These are phyloP conservation scores for Excalfactoria chinensis DNA, from an alignment of 2,113 vertebrate genomes.

Conservation along the genomic window DNA sequence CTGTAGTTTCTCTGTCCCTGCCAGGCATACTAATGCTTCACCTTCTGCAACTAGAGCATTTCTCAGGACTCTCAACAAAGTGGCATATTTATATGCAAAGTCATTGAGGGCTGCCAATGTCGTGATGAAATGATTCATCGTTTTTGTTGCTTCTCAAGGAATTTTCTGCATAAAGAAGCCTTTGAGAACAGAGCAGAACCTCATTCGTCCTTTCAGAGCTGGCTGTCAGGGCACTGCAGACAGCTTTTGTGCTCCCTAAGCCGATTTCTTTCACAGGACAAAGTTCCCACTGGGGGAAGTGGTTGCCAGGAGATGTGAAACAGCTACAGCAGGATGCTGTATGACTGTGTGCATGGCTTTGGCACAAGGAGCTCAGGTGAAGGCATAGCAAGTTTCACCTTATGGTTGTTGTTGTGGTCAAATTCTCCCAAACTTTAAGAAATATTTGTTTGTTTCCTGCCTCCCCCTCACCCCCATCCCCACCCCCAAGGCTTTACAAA, in stretches of 20 bases:
- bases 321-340: conserved; percentile 44
- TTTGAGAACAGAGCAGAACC: conserved; percentile 68
- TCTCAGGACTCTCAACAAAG: conserved; percentile 71
- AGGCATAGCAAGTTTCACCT: background rate
- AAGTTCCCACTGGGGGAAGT: conserved; percentile 62
- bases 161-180: conserved; percentile 76
- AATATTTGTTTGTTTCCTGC: background rate
- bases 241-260: conserved; percentile 73
- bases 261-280: conserved; percentile 72
- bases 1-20: conserved; percentile 46
- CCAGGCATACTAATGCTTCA: conserved; percentile 73
- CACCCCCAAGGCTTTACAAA: background rate
- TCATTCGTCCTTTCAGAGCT: conserved; percentile 71
- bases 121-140: conserved; percentile 75
- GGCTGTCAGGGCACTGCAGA: conserved; percentile 68
- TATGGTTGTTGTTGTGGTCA: background rate
- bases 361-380: background rate
- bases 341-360: background rate
- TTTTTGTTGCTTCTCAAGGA: conserved; percentile 73
- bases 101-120: conserved; percentile 73
- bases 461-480: too few relatives aligned
- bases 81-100: conserved; percentile 73
- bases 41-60: conserved; percentile 52
- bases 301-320: conserved; percentile 77
- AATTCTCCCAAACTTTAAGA: background rate